Evolutionary conservation across 2,113 vertebrate species (phyloP).

Genomic region (Bambusicola thoracicus): DNA sequence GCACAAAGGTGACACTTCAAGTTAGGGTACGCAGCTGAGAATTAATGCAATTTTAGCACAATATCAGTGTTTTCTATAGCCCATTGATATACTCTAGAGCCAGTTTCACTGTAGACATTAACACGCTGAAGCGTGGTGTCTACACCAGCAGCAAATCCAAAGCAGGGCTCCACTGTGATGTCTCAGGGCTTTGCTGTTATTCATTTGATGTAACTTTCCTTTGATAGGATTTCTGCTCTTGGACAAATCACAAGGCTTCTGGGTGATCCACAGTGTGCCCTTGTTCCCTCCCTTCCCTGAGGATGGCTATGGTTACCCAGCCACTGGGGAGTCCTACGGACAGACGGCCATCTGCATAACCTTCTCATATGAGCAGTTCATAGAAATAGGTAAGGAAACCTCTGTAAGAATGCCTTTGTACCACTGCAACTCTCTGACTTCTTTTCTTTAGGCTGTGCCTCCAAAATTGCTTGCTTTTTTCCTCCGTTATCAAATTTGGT

Average conservation of each 20-base stretch:
- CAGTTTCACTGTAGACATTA: background rate
- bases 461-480: background rate
- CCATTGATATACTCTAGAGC: background rate
- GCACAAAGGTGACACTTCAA: background rate
- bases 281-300: conserved; percentile 87
- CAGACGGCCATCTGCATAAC: conserved; percentile 88
- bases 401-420: background rate
- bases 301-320: conserved; percentile 85
- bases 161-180: background rate
- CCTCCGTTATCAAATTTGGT: background rate
- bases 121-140: background rate
- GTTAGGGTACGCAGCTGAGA: background rate
- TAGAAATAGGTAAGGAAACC: conserved; percentile 80
- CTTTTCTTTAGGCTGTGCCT: background rate
- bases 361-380: conserved; percentile 84
- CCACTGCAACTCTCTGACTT: background rate
- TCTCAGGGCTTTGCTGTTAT: background rate
- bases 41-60: background rate
- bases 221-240: conserved; percentile 85
- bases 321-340: conserved; percentile 81
- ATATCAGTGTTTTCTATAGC: background rate
- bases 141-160: background rate
- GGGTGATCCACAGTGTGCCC: conserved; percentile 90
- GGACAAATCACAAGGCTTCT: conserved; percentile 89
- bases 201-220: background rate